Conservation (phyloP, 2,888 invertebrate species). For the Lucinisca nassula region DNA sequence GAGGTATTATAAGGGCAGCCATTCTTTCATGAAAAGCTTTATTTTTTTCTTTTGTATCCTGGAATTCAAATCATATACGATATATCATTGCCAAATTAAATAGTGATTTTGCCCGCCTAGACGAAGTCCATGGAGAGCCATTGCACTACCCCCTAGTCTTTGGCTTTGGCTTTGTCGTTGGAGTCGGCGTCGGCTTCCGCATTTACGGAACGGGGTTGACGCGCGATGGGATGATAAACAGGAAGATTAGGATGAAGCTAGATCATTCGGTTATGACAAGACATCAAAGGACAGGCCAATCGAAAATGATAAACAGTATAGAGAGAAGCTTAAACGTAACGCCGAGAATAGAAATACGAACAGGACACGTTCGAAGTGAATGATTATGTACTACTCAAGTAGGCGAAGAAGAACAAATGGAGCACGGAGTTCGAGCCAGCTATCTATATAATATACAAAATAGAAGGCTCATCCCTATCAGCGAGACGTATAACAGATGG, state of each 20-base stretch:
- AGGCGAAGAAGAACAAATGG: background rate
- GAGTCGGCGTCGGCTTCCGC: too few relatives aligned
- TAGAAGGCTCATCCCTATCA: background rate
- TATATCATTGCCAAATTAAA: too few relatives aligned
- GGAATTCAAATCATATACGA: too few relatives aligned
- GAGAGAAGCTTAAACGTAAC: background rate
- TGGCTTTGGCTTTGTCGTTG: too few relatives aligned
- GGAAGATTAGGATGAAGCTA: background rate
- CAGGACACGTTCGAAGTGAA: background rate
- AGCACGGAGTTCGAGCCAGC: background rate
- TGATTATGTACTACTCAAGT: background rate
- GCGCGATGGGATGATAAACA: background rate
- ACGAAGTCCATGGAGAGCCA: too few relatives aligned
- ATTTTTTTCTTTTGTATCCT: too few relatives aligned
- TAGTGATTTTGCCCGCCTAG: too few relatives aligned
- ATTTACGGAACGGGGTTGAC: background rate
- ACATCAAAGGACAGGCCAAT: background rate
- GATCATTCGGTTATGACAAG: background rate
- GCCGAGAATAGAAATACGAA: background rate
- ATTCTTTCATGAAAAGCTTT: too few relatives aligned
- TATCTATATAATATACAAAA: background rate
- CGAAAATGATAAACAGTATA: background rate
- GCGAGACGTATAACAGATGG: background rate
- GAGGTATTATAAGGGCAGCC: too few relatives aligned
- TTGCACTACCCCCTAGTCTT: too few relatives aligned